Evolutionary conservation across 2,797 vertebrate species (phyloP), one percentile per base, ranked within the genome.

Genomic region (Schizopygopsis pylzovi): DNA sequence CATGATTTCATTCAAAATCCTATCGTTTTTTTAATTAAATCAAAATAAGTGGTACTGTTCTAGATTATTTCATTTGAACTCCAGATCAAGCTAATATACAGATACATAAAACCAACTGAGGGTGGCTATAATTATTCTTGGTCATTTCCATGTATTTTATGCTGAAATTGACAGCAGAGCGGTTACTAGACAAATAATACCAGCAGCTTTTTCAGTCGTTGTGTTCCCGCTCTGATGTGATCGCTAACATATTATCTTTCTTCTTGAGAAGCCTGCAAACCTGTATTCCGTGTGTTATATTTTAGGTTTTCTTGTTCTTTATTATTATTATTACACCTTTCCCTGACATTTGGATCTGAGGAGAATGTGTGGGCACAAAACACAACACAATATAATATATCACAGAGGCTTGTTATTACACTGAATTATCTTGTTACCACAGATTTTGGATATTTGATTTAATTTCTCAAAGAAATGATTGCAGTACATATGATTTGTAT

Each of bases 281-380:
- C 41, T 39, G 65, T 39, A 9, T 43, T 10, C 11, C 1, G 13
- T 56, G 41, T 85, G 39, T 71, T 79, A 37, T 56, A 37, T 71
- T 85, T 67, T 20, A 56, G 61, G 37, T 33, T 70, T 41, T 16
- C 67, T 39, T 72, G 39, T 70, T 67, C 67, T 85, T 59, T 84
- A 47, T 79, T 79, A 72, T 79, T 79, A 72, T 70, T 79, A 49
- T 85, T 79, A 41, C 39, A 79, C 83, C 37, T 85, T 85, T 56
- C 52, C 43, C 52, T 85, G 43, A 72, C 25, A 79, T 85, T 68
- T 77, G 61, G 45, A 65, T 79, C 76, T 79, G 52, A 79, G 20
- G 8, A n/a, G 76, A 59, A 56, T 63, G 52, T 85, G 83, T 61
- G 39, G 76, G 67, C 52, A 47, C 20, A 59, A 78, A 49, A 61